Conservation (phyloP, 2,888 invertebrate genomes). For the Drosophila subquinaria region DNA sequence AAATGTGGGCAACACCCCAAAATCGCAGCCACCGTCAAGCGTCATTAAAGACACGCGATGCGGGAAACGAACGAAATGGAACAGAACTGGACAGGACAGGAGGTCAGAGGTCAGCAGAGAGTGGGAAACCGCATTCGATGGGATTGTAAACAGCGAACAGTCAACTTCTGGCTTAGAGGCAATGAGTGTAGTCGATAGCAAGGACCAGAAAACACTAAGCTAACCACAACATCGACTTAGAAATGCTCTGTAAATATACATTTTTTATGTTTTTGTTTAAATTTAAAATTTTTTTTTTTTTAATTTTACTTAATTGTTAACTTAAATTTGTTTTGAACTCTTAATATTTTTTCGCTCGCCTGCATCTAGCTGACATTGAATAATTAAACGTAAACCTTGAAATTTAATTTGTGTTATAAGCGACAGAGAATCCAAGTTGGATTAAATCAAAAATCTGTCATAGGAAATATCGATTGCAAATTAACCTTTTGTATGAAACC, state of each 20-base stretch:
- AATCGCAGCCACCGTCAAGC: constrained; percentile 59
- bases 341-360: no score
- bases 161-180: neutral
- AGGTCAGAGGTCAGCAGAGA: constrained; percentile 3
- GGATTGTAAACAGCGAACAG: neutral
- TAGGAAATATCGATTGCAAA: no score
- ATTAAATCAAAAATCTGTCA: no score
- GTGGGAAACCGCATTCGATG: constrained; percentile 17
- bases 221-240: neutral
- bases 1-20: constrained; percentile 50
- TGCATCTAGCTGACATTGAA: no score
- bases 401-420: no score
- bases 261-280: neutral
- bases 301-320: no score
- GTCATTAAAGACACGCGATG: constrained; percentile 71
- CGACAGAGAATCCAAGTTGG: no score
- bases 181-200: constrained; percentile 1
- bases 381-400: no score
- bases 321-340: no score
- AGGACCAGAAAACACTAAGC: neutral
- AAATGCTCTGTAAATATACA: neutral
- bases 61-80: constrained; percentile 31
- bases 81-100: constrained; percentile 16
- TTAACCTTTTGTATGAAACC: no score
- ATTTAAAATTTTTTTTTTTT: no score